Evolutionary conservation across 64 coral and sea anemone species (phyloP), one percentile per base, ranked within the genome.

Genomic region (Dendrophyllia cribrosa): DNA sequence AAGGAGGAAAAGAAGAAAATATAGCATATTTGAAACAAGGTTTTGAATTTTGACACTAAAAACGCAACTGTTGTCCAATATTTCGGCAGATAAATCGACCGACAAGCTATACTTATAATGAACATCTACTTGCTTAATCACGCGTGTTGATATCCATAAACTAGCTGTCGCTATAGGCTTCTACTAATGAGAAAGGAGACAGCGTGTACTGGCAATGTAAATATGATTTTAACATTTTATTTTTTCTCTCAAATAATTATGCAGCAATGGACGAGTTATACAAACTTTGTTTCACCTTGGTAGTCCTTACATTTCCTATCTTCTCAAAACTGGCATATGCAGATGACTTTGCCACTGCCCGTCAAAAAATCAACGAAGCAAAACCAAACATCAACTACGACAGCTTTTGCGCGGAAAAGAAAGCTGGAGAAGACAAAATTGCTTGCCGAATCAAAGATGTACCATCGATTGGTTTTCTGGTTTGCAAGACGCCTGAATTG

Each of bases 381-480:
- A 69, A 67, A 17, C 88, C 88, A 15, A 47, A 81, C 76, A 81
- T 90, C 26, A 25, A 68, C 51, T 90, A 90, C 77, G 55, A 58
- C 25, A 58, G 63, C 9, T 90, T 90, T 44, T 90, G 88, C 10
- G 24, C 17, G 3, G 88, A n/a, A 16, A 82, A 12, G 51, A 66
- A 66, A 25, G 45, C 59, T 3, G 88, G 88, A 70, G 88, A 56
- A 16, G 88, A 90, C 79, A 90, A 90, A 69, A 72, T 82, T 90
- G 88, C 88, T 34, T 90, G 88, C 17, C 88, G 61, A 14, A 20
- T 90, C 22, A 90, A 90, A 72, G 66, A 66, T 60, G 75, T 58
- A 46, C 26, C 64, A 25, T 22, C 76, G 4, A 76, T 90, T 82
- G 88, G 77, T 72, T 90, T 90, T 46, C 15, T 90, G 76, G 88